These are phyloP conservation scores for Charanyca ferruginea DNA, from an alignment of 2,888 invertebrate genomes.

Conservation along the genomic window DNA sequence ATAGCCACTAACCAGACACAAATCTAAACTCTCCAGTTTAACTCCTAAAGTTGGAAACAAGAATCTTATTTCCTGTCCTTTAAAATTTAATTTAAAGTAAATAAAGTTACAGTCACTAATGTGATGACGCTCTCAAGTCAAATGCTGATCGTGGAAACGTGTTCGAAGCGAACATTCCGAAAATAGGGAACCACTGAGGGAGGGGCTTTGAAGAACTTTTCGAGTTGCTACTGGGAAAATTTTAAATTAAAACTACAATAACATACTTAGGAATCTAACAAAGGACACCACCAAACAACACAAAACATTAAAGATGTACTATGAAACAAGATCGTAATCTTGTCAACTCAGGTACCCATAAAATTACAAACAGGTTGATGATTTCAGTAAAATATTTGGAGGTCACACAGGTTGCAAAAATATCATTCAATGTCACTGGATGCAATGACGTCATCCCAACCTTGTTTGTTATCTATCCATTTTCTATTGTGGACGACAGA, in stretches of 20 bases:
- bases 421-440: constrained; percentile 55
- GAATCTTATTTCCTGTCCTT: constrained; percentile 5
- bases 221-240: background rate
- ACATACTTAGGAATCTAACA: constrained; percentile 11
- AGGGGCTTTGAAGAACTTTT: no score
- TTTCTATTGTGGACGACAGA: constrained; percentile 56
- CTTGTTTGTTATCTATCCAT: constrained; percentile 60
- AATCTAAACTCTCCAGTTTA: no score
- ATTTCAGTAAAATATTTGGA: constrained; percentile 34
- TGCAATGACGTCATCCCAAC: constrained; percentile 52
- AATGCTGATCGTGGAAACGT: constrained; percentile 38
- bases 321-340: constrained; percentile 5
- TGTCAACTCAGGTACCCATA: constrained; percentile 20
- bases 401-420: constrained; percentile 45
- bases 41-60: background rate
- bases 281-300: background rate
- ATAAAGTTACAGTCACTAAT: constrained; percentile 23
- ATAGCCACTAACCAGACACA: no score
- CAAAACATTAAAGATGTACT: background rate
- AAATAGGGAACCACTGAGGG: background rate
- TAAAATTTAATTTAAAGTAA: constrained; percentile 32
- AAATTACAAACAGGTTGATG: constrained; percentile 33
- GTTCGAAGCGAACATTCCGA: constrained; percentile 1
- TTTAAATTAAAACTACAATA: background rate
- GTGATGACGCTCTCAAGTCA: constrained; percentile 19